These are phyloP conservation scores for Eledone cirrhosa DNA, from an alignment of 2,888 invertebrate genomes.

Conservation along the genomic window DNA sequence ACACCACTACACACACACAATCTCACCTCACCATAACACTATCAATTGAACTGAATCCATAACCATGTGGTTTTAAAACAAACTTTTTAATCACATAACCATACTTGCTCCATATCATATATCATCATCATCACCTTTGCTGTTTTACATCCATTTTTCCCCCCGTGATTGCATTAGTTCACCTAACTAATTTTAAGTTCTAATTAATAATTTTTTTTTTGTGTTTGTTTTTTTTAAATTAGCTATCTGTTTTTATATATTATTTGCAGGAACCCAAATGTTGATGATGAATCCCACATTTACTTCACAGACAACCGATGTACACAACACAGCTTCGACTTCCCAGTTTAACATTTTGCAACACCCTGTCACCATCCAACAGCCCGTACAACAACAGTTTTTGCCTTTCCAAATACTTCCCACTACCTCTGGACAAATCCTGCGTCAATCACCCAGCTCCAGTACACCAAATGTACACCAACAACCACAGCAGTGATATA, in stretches of 20 bases:
- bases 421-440: conserved; percentile 19
- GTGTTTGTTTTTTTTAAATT: not conserved
- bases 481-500: not conserved
- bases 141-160: no score
- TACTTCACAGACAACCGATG: conserved; percentile 1
- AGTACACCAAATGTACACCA: conserved; percentile 11
- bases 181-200: no score
- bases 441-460: conserved; percentile 14
- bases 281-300: conserved; percentile 19
- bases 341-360: conserved; percentile 20
- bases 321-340: conserved; percentile 5
- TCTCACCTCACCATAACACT: no score
- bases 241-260: not conserved
- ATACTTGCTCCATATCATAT: no score
- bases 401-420: conserved; percentile 27
- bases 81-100: no score
- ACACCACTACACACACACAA: no score
- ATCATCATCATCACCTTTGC: no score
- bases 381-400: conserved; percentile 25
- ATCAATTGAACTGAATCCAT: no score
- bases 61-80: no score
- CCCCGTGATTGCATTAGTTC: no score
- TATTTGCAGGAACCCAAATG: conserved; percentile 18
- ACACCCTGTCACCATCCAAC: conserved; percentile 17
- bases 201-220: not conserved